A percentile compares a stretch with the other conserved stretches of the same genome.
Conservation (phyloP, 2,888 invertebrate genomes). For the Calameuta idolon region DNA sequence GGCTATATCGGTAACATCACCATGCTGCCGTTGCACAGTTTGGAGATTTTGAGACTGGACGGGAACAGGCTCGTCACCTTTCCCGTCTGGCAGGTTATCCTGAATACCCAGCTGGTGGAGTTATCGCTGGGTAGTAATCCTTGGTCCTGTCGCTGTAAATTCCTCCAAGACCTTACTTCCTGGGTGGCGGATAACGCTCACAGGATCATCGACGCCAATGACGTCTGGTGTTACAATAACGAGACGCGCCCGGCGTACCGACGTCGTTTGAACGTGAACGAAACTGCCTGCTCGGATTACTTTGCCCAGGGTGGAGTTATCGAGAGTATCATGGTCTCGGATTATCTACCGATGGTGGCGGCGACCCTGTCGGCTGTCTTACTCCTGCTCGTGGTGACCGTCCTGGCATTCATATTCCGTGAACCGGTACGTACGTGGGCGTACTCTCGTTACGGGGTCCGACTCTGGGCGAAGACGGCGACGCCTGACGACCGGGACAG, state of each 20-base stretch:
- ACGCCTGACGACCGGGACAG: constrained; percentile 85
- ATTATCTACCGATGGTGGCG: constrained; percentile 87
- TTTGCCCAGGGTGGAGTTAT: constrained; percentile 86
- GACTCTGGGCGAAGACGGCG: constrained; percentile 80
- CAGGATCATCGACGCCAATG: constrained; percentile 82
- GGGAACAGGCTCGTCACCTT: constrained; percentile 86
- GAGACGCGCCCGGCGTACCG: constrained; percentile 81
- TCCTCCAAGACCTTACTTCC: constrained; percentile 84
- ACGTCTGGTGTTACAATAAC: constrained; percentile 85
- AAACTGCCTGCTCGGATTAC: constrained; percentile 88
- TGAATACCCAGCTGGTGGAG: constrained; percentile 78
- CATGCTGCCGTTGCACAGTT: constrained; percentile 80
- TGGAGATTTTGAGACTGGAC: constrained; percentile 84
- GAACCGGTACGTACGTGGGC: constrained; percentile 89
- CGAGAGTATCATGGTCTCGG: constrained; percentile 83
- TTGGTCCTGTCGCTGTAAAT: constrained; percentile 93
- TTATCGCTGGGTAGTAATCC: constrained; percentile 85
- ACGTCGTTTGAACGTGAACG: constrained; percentile 85
- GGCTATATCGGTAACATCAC: constrained; percentile 84
- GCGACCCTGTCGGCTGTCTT: constrained; percentile 83
- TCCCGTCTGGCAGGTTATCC: constrained; percentile 79
- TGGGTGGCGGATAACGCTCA: constrained; percentile 86
- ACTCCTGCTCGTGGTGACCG: constrained; percentile 80
- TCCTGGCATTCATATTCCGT: constrained; percentile 86
- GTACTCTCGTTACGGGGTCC: constrained; percentile 86